phyloP scores from a whole-genome alignment of 2,888 invertebrate genomes.

The Tolmerus cingulatus region DNA sequence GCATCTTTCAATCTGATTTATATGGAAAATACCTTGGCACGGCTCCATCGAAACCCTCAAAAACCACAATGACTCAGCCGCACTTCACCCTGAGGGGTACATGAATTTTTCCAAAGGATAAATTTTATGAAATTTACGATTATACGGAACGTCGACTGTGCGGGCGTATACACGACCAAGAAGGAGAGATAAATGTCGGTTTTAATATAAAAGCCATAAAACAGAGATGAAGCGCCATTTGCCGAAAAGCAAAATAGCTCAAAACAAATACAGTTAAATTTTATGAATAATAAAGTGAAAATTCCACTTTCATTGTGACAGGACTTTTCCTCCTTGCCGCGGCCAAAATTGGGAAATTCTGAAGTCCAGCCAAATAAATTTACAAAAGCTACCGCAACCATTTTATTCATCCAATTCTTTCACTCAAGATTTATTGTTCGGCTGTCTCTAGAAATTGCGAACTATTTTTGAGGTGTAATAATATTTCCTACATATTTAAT shows the following conservation, averaged over 20 bases:
- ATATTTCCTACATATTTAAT: not conserved
- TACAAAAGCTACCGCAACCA: not conserved
- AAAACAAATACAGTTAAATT: slow-evolving; percentile 20
- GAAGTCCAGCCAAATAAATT: not conserved
- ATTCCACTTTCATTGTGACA: not conserved
- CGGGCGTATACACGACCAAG: not conserved
- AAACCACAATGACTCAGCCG: not conserved
- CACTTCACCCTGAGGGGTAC: not conserved
- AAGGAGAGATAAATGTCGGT: slow-evolving; percentile 1
- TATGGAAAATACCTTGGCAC: slow-evolving; percentile 2
- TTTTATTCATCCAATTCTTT: not conserved
- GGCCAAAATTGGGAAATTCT: not conserved
- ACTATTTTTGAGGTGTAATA: not conserved
- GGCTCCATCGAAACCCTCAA: not conserved
- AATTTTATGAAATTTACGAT: slow-evolving; percentile 21
- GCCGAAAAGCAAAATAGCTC: not conserved
- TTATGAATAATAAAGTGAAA: slow-evolving; percentile 38
- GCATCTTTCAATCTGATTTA: slow-evolving; percentile 7
- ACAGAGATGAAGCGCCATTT: not conserved
- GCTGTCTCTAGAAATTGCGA: not conserved
- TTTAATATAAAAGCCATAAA: slow-evolving; percentile 11
- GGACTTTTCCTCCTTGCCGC: not conserved
- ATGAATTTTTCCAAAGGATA: slow-evolving; percentile 1
- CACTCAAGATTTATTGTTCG: not conserved
- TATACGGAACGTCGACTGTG: not conserved